Base-by-base conservation (phyloP, 2,888 invertebrate genomes). In the Lobophora halterata region DNA sequence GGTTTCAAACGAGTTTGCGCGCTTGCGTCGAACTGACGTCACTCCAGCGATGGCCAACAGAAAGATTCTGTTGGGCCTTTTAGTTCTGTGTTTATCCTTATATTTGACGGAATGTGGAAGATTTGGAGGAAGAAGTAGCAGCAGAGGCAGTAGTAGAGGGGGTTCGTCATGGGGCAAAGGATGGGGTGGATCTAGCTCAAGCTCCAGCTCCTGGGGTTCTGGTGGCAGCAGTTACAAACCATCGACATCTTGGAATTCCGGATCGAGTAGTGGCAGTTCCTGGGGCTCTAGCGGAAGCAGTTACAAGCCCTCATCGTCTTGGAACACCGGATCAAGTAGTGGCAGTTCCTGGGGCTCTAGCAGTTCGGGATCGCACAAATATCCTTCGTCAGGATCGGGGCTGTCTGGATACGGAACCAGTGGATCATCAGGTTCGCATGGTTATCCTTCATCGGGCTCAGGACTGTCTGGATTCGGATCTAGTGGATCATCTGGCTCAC, bases 11-110 rank as follows among this genome's bases (percentile, higher is more conserved):
- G 49, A 50, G 61, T 55, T 16, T 44, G 50, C 48, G 55, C 42
- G 42, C 49, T 39, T 43, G 56, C 49, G 41, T 49, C 48, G 52
- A 21, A 25, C 30, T 32, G 46, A 52, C 54, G 58, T 49, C 34
- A 46, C 38, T 36, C n/a, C n/a, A n/a, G 66, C 54, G 44, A 81
- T 81, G 82, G 75, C 66, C 62, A 75, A 62, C 65, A 78, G 65
- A 56, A 56, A 44, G 52, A 30, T 70, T 52, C 55, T 80, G 67
- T 70, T 79, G 65, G 71, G 74, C 58, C 65, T 81, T 7, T 61
- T 79, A 35, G 47, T 79, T 42, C 52, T 64, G 41, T 64, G 65
- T 59, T 36, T 69, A 18, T 55, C 62, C 29, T 53, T 65, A 17
- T 61, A 64, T 49, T 55, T 63, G 28, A 58, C 63, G 33, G 65